Evolutionary conservation across 2,797 vertebrate genomes (phyloP), one percentile per base, ranked within the genome.

Genomic region (Gymnothorax reevesii): DNA sequence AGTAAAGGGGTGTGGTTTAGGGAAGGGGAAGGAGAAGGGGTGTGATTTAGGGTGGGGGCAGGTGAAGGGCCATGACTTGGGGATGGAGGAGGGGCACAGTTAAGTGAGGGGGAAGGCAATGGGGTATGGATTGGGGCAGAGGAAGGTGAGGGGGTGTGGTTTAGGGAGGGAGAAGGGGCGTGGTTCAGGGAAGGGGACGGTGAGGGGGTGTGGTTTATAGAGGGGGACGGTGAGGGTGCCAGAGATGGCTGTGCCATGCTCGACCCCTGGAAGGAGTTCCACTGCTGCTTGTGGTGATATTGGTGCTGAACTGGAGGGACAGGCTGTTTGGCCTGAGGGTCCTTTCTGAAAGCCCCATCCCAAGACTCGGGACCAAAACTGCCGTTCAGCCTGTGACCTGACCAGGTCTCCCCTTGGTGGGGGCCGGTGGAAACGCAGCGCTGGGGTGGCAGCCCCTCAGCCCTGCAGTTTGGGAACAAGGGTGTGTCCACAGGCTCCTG

Each of bases 401-500:
- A 95, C 97, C 97, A 98, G 0, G 88, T 82, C 1, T 84, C 89
- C 33, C 93, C 92, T 87, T 95, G 94, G 0, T 93, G 91, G 62
- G 90, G 93, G 77, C 93, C 93, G 88, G 89, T 91, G 20, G 62
- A 66, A 22, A 89, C 87, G 83, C 93, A 90, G 82, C 90, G 87
- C 71, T 92, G 94, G 84, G 84, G 89, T 0, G 89, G 86, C 82
- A 66, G 62, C 62, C 85, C 91, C 69, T 75, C 91, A 22, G 60
- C 92, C 93, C 89, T 95, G 54, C 83, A 87, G 73, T 97, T 94
- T 0, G 93, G 91, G 87, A 96, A 91, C 0, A 95, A 90, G 0
- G 95, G 93, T 22, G 96, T 89, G 87, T 98, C 98, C 2, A 95
- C 90, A 0, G 98, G 98, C 88, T 99, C 98, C 93, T 98, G 97